phyloP scores from a whole-genome alignment of 2,797 vertebrate genomes.

The Okamejei kenojei region DNA sequence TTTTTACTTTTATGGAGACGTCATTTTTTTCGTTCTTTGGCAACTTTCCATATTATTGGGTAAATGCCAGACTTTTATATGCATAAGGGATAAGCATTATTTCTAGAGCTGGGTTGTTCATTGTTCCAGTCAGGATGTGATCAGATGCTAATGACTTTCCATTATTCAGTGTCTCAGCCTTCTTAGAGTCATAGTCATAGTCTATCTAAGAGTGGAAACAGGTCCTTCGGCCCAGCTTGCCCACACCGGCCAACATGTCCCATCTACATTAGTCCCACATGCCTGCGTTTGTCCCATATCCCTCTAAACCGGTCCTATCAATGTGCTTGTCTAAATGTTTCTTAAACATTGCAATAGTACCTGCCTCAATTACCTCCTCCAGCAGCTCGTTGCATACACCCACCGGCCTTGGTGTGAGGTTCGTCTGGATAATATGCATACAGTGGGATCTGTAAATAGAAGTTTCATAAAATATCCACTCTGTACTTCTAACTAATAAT shows the following conservation, averaged over 20 bases:
- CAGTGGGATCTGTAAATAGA: neutral
- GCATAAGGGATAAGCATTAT: neutral
- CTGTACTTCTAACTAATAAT: neutral
- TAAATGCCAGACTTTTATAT: neutral
- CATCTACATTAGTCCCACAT: too few species aligned
- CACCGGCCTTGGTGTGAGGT: too few species aligned
- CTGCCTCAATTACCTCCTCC: too few species aligned
- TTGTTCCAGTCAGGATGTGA: neutral
- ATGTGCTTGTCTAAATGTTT: too few species aligned
- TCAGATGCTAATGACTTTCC: neutral
- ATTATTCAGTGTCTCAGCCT: neutral
- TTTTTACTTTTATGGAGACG: neutral
- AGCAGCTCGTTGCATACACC: too few species aligned
- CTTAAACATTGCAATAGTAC: too few species aligned
- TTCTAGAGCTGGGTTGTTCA: neutral
- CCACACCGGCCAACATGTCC: too few species aligned
- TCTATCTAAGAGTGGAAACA: too few species aligned
- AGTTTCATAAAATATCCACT: neutral
- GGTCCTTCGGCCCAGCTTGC: too few species aligned
- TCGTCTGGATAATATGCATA: neutral
- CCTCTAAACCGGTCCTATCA: too few species aligned
- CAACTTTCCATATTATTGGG: neutral
- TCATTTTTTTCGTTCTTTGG: too few species aligned
- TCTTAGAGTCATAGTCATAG: neutral
- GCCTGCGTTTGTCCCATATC: too few species aligned